Evolutionary conservation across 1,140 invertebrate genomes (phyloP), one percentile per base, ranked within the genome.

Genomic region (Euura saliciscinereae): DNA sequence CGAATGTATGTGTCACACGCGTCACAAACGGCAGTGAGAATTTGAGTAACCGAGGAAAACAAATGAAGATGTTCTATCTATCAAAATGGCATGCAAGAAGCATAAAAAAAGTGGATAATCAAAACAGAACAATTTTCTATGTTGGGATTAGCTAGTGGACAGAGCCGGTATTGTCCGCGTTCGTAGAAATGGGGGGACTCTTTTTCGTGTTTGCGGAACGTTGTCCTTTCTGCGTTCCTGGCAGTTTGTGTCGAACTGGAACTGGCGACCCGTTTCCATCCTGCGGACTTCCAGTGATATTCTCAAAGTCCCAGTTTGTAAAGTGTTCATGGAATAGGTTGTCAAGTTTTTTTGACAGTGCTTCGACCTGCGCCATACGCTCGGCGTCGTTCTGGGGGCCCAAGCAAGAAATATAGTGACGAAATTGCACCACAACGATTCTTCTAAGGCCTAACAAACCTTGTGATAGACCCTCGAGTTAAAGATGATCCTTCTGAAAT

Each of bases 401-500:
- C 28, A 28, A 28, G 28, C 28, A 28, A 28, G 28, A 28, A 28
- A 28, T 28, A 28, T 28, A 28, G 28, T 28, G 28, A 28, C 28
- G 68, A 3, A 45, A 44, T 7, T 68, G 11, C 10, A 8, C 28
- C 28, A 13, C 44, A 11, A 43, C 13, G 69, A 64, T 59, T 69
- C 2, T 5, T 65, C 70, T 65, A 10, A n/a, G 28, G 45, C 43
- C 59, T 71, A 42, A 42, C 73, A 2, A 69, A 83, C 81, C 80
- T 82, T 79, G 70, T 83, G 70, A 75, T 79, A 80, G n/a, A 79
- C 43, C 73, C 74, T 80, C 6, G 81, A 82, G 71, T 81, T 83
- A 46, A 78, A 71, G 68, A 80, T 71, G n/a, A 80, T 80, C 44
- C 78, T 76, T 71, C 81, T 77, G 65, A 85, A 86, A 77, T 85